A percentile compares a stretch with the other conserved stretches of the same genome.
Conservation (phyloP, 2,888 invertebrate species). For the Epistrophella euchroma region DNA sequence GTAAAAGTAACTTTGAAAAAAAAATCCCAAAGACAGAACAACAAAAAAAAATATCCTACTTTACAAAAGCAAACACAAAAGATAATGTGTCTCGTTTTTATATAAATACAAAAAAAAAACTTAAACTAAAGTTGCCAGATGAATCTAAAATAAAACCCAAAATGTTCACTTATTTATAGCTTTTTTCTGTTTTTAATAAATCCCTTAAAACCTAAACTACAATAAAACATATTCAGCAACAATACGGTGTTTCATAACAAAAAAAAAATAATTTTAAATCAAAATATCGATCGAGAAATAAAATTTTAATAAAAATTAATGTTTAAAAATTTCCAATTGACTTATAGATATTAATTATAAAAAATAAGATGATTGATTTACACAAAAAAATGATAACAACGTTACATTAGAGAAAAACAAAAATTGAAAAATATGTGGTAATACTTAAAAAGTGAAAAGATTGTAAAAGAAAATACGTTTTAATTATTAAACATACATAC, state of each 20-base stretch:
- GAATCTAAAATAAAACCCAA: constrained; percentile 40
- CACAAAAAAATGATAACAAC: constrained; percentile 8
- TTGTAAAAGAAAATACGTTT: constrained; percentile 21
- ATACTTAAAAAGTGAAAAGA: constrained; percentile 68
- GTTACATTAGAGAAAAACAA: constrained; percentile 15
- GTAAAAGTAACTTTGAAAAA: neutral
- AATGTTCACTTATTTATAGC: constrained; percentile 34
- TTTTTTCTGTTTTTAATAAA: constrained; percentile 58
- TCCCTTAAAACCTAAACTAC: constrained; percentile 39
- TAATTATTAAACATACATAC: constrained; percentile 15
- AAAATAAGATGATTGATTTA: constrained; percentile 53
- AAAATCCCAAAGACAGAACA: neutral
- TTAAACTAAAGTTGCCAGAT: constrained; percentile 24
- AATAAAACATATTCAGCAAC: constrained; percentile 72
- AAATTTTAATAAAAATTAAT: constrained; percentile 41
- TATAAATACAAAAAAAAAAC: constrained; percentile 4
- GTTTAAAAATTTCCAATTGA: constrained; percentile 66
- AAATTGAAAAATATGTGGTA: constrained; percentile 64
- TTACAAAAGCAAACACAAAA: constrained; percentile 39
- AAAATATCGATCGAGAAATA: constrained; percentile 56
- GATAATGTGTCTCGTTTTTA: constrained; percentile 19
- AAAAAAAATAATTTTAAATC: constrained; percentile 10
- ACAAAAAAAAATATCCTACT: constrained; percentile 39
- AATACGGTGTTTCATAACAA: constrained; percentile 65
- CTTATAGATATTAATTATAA: constrained; percentile 70